Base-by-base conservation (phyloP, 2,888 invertebrate species). In the Julus scanicus region DNA sequence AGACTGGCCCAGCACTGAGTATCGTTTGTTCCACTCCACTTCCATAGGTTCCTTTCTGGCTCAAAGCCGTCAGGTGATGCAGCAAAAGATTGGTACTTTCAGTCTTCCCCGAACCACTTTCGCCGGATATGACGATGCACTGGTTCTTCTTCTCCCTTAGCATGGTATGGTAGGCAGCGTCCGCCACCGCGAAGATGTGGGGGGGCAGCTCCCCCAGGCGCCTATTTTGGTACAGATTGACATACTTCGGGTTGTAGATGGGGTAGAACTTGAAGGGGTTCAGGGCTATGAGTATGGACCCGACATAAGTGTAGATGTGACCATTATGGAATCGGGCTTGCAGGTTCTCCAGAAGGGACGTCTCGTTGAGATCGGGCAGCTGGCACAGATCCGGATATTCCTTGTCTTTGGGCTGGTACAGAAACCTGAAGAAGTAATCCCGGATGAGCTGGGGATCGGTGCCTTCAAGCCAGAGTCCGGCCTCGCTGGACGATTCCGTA, bases 11-110 rank as follows among this genome's bases (percentile, higher is more conserved):
- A 49, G 98, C 98, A 91, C 97, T 97, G 87, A 98, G 94, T 91
- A 99, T 97, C 17, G 98, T 98, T 93, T 98, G 98, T 92, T 99
- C 98, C 2, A 98, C 97, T n/a, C 98, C 98, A 92, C 97, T 97
- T 29, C 97, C 98, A 91, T 97, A 96, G 80, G 96, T 96, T 88
- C 98, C 97, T 92, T 98, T 98, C 93, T 98, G 98, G 92, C 97
- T 97, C 88, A 98, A 94, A 11, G 98, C 98, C 0, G 98, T 98
- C 91, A 99, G 93, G 93, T 98, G 98, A 92, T 98, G 98, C 88
- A 99, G 94, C 89, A 98, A 94, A 92, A 98, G 97, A 94, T 98
- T 98, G 48, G 98, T 98, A 92, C 97, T 97, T 92, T 98, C 98
- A 2, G 98, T 98, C 93, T 98, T 98, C 6, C 98, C 98, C n/a